Conservation (phyloP, 2,797 vertebrate genomes). For the Enteromius trimaculatus region DNA sequence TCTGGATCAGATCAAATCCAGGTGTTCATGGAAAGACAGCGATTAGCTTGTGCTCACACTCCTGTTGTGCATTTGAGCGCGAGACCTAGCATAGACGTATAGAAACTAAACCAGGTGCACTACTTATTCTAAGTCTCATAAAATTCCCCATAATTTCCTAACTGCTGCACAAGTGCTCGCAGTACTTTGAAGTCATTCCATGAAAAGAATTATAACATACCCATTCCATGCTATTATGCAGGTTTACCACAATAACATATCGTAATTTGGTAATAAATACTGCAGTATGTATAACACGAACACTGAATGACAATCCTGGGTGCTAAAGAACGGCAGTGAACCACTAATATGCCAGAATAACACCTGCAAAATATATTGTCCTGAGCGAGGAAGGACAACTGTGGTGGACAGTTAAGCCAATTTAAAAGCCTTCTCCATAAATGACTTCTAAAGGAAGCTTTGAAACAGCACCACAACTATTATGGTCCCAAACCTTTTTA, state of each 20-base stretch:
- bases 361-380: slow-evolving; percentile 78
- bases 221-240: slow-evolving; percentile 7
- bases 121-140: slow-evolving; percentile 70
- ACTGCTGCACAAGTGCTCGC: slow-evolving; percentile 69
- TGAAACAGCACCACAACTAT: slow-evolving; percentile 75
- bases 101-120: slow-evolving; percentile 70
- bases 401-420: slow-evolving; percentile 71
- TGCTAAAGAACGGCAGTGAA: slow-evolving; percentile 28
- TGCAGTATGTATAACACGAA: slow-evolving; percentile 46
- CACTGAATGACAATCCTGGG: slow-evolving; percentile 37
- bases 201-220: slow-evolving; percentile 66
- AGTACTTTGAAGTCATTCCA: slow-evolving; percentile 71
- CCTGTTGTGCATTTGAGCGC: slow-evolving; percentile 22
- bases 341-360: slow-evolving; percentile 61
- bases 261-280: slow-evolving; percentile 44
- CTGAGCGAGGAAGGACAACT: slow-evolving; percentile 66
- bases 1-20: slow-evolving; percentile 72
- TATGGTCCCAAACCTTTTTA: slow-evolving; percentile 73
- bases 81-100: slow-evolving; percentile 27
- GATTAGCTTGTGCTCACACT: slow-evolving; percentile 32
- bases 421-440: slow-evolving; percentile 65
- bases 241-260: slow-evolving; percentile 26
- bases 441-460: slow-evolving; percentile 67
- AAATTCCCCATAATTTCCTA: slow-evolving; percentile 67
- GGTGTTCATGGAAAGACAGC: slow-evolving; percentile 66